A percentile compares a stretch with the other conserved stretches of the same genome.
Conservation (phyloP, 2,113 vertebrate species). For the Nibea albiflora region DNA sequence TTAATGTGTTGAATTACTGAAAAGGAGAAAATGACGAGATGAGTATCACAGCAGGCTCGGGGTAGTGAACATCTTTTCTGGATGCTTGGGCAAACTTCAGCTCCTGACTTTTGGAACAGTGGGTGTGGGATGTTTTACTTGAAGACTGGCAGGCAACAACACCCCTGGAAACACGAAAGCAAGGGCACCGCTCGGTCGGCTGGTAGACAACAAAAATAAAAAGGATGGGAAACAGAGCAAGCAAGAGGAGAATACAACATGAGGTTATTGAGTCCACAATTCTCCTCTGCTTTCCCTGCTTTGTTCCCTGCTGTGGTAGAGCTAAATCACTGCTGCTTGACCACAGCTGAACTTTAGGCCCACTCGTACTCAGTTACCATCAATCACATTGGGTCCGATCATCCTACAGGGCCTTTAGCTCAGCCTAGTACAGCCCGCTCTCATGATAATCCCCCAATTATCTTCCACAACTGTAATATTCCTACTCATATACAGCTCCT, state of each 20-base stretch:
- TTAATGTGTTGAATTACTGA: background rate
- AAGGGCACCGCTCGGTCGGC: conserved; percentile 13
- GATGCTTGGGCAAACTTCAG: conserved; percentile 41
- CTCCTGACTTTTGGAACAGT: conserved; percentile 34
- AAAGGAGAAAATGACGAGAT: background rate
- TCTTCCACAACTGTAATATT: conserved; percentile 37
- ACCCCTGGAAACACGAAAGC: conserved; percentile 36
- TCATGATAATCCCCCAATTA: conserved; percentile 44
- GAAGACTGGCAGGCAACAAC: conserved; percentile 1
- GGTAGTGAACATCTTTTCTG: conserved; percentile 40
- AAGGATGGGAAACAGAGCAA: conserved; percentile 1
- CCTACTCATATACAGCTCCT: conserved; percentile 43
- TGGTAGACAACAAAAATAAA: conserved; percentile 29
- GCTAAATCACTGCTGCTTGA: conserved; percentile 44
- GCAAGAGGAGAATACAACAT: background rate
- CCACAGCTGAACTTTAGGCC: conserved; percentile 46
- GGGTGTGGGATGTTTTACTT: conserved; percentile 38
- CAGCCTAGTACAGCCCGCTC: conserved; percentile 13
- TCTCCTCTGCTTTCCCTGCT: conserved; percentile 5
- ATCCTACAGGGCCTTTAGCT: conserved; percentile 17
- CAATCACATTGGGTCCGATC: conserved; percentile 51
- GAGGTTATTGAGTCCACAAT: conserved; percentile 44
- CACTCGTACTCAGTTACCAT: conserved; percentile 45
- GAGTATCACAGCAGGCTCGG: background rate
- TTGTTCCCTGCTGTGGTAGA: conserved; percentile 44